Conservation (phyloP, 2,113 vertebrate genomes). For the Serinus canaria region DNA sequence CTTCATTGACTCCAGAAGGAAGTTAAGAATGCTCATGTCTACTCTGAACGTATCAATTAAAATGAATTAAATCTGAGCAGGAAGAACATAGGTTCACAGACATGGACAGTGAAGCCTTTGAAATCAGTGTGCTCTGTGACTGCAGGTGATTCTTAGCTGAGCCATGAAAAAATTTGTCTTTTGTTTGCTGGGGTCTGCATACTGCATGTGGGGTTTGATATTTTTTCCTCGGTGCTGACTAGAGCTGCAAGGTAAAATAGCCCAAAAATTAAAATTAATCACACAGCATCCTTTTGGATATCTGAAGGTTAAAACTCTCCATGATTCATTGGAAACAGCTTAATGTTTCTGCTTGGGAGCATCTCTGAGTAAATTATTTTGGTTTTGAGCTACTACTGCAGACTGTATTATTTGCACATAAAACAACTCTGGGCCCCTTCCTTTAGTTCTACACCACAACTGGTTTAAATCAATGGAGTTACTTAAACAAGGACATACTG, state of each 20-base stretch:
- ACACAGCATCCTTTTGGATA: not conserved
- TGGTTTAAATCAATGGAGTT: constrained; percentile 13
- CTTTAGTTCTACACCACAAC: not conserved
- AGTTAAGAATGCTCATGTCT: accelerated
- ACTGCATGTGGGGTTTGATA: accelerated
- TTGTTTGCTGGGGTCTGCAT: not conserved
- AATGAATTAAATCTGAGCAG: not conserved
- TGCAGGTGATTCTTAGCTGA: not conserved
- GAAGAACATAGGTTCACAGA: not conserved
- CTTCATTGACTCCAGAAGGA: not conserved
- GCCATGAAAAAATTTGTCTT: not conserved
- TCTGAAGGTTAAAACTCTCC: not conserved
- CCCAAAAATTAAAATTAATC: not conserved
- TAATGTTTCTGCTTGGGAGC: not conserved
- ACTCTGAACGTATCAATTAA: not conserved
- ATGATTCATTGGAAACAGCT: not conserved
- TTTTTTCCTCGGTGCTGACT: not conserved
- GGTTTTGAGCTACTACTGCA: not conserved
- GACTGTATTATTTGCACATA: not conserved
- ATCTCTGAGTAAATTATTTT: not conserved
- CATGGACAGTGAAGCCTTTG: not conserved
- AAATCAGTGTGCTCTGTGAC: not conserved
- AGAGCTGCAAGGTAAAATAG: not conserved
- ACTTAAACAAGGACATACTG: not conserved
- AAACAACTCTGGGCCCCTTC: constrained; percentile 5